A percentile compares a stretch with the other conserved stretches of the same genome.
Conservation (phyloP, 2,888 invertebrate species). For the Meiosimyza decipiens region DNA sequence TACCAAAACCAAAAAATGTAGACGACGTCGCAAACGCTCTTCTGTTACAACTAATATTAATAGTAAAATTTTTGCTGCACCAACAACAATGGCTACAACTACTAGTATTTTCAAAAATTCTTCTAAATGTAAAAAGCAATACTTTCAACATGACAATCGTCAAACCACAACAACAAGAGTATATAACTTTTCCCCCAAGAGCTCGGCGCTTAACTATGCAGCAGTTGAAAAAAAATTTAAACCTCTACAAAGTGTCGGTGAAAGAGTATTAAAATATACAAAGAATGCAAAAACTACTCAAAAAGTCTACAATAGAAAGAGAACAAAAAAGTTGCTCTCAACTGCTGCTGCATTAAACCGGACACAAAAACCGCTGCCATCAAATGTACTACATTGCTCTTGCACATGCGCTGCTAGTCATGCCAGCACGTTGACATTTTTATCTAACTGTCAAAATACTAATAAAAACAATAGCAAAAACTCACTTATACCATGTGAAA, state of each 20-base stretch:
- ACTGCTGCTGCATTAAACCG: slow-evolving; percentile 48
- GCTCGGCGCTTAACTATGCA: slow-evolving; percentile 50
- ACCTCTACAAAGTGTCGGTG: slow-evolving; percentile 50
- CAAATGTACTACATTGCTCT: slow-evolving; percentile 43
- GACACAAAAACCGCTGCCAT: slow-evolving; percentile 4
- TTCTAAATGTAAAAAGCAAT: slow-evolving; percentile 53
- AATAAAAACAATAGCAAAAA: slow-evolving; percentile 40
- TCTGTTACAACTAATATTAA: slow-evolving; percentile 7
- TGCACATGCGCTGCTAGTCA: slow-evolving; percentile 54
- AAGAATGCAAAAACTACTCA: slow-evolving; percentile 3
- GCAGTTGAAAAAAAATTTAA: slow-evolving; percentile 63
- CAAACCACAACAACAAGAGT: slow-evolving; percentile 35
- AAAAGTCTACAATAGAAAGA: slow-evolving; percentile 26
- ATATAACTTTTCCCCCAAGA: slow-evolving; percentile 38
- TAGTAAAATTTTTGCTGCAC: slow-evolving; percentile 44
- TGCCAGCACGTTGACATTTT: neutral
- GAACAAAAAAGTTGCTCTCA: slow-evolving; percentile 3
- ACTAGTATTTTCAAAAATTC: slow-evolving; percentile 22
- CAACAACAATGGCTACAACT: slow-evolving; percentile 33
- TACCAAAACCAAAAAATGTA: slow-evolving; percentile 43
- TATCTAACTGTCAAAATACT: slow-evolving; percentile 26
- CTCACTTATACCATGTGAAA: slow-evolving; percentile 14
- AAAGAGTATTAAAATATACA: neutral
- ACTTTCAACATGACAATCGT: slow-evolving; percentile 64
- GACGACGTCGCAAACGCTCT: slow-evolving; percentile 44